Evolutionary conservation across 2,797 vertebrate species (phyloP).

Genomic region (Pseudochromis fuscus): DNA sequence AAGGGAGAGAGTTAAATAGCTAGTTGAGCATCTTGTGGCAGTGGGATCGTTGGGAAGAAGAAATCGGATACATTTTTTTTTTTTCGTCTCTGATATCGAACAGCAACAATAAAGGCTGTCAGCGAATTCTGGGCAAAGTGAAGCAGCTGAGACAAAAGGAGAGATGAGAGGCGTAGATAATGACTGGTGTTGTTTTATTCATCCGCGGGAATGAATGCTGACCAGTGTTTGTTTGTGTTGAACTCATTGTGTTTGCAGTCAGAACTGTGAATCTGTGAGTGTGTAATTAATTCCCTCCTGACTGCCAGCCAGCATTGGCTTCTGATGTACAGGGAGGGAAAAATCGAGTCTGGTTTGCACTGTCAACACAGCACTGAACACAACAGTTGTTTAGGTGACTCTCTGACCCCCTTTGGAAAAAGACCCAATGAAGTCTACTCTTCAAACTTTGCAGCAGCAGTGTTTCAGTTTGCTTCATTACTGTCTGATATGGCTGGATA

Average conservation of each 20-base stretch:
- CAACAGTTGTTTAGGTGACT: conserved; percentile 41
- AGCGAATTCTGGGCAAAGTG: conserved; percentile 72
- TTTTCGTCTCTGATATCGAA: conserved; percentile 59
- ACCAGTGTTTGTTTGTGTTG: conserved; percentile 78
- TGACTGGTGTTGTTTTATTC: conserved; percentile 77
- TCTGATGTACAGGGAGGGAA: conserved; percentile 32
- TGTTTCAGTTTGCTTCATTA: not conserved
- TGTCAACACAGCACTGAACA: conserved; percentile 18
- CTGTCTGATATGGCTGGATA: not conserved
- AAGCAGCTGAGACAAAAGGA: conserved; percentile 66
- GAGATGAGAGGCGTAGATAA: conserved; percentile 75
- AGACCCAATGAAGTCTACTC: conserved; percentile 9
- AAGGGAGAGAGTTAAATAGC: conserved; percentile 46
- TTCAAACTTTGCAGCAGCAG: conserved; percentile 8
- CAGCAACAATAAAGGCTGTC: conserved; percentile 65
- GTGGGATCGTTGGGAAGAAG: conserved; percentile 41
- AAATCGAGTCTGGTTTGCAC: conserved; percentile 40
- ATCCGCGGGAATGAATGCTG: conserved; percentile 71
- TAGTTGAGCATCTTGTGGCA: conserved; percentile 45
- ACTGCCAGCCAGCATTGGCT: conserved; percentile 47
- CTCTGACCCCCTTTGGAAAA: conserved; percentile 33
- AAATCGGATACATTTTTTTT: conserved; percentile 57
- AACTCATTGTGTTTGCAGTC: conserved; percentile 74
- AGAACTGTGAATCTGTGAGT: conserved; percentile 66
- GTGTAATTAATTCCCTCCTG: conserved; percentile 76